These are phyloP conservation scores for Eilema griseolum DNA, from an alignment of 2,888 invertebrate genomes.

Conservation along the genomic window DNA sequence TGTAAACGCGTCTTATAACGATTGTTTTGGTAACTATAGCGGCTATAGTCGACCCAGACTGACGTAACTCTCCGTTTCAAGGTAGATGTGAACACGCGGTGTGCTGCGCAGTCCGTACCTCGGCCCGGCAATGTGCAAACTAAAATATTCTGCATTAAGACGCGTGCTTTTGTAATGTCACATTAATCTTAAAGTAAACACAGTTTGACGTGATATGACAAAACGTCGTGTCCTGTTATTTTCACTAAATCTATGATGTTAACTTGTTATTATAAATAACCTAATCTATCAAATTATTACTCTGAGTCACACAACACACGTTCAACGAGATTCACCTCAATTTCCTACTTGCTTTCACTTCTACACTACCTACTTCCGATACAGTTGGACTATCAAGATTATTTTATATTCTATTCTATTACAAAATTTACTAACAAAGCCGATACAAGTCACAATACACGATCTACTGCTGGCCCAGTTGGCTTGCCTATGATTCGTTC, in stretches of 20 bases:
- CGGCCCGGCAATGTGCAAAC: constrained; percentile 64
- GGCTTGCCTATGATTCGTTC: background rate
- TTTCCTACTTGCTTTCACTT: background rate
- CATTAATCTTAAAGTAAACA: constrained; percentile 66
- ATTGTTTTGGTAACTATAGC: constrained; percentile 67
- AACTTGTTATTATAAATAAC: background rate
- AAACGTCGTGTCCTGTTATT: constrained; percentile 9
- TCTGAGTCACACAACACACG: background rate
- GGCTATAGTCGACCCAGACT: constrained; percentile 58
- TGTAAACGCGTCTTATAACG: constrained; percentile 46
- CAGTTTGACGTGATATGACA: constrained; percentile 40
- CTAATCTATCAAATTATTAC: background rate
- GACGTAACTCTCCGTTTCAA: constrained; percentile 75
- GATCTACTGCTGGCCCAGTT: background rate
- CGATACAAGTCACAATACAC: background rate
- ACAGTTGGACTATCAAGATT: background rate
- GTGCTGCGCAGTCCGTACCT: constrained; percentile 53
- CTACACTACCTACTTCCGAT: background rate
- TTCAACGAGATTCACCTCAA: background rate
- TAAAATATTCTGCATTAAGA: constrained; percentile 62
- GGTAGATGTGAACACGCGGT: constrained; percentile 52
- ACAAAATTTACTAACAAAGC: background rate
- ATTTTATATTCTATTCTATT: background rate
- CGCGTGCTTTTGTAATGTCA: constrained; percentile 76
- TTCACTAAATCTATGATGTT: constrained; percentile 8